Conservation (phyloP, 2,888 invertebrate genomes). For the Frankliniella intonsa region DNA sequence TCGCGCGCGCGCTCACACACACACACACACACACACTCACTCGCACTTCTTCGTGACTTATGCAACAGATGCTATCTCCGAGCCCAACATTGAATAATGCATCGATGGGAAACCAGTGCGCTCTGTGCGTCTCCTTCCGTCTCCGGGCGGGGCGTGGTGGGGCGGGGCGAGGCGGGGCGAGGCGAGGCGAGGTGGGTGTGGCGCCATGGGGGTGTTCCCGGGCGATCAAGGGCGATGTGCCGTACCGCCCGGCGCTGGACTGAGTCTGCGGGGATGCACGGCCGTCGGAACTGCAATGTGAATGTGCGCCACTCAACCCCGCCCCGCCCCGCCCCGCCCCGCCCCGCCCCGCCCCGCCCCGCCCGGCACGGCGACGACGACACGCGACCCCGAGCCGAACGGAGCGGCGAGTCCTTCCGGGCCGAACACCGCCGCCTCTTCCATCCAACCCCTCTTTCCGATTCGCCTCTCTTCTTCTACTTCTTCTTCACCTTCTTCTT, state of each 20-base stretch:
- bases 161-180: background rate
- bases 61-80: slow-evolving; percentile 5
- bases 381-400: no score
- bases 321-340: no score
- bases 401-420: no score
- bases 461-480: no score
- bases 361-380: no score
- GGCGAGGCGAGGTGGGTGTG: background rate
- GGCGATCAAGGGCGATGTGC: background rate
- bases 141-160: background rate
- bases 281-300: no score
- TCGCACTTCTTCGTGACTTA: slow-evolving; percentile 14
- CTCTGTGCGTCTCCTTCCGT: background rate
- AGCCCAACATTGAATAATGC: slow-evolving; percentile 7
- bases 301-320: no score
- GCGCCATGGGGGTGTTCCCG: background rate
- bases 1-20: background rate
- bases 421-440: no score
- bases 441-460: no score
- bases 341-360: no score
- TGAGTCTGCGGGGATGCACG: background rate
- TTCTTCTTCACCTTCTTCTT: no score
- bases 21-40: background rate
- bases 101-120: slow-evolving; percentile 10
- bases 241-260: background rate